Evolutionary conservation across 2,888 invertebrate species (phyloP), one percentile per base, ranked within the genome.

Genomic region (Tuta absoluta): DNA sequence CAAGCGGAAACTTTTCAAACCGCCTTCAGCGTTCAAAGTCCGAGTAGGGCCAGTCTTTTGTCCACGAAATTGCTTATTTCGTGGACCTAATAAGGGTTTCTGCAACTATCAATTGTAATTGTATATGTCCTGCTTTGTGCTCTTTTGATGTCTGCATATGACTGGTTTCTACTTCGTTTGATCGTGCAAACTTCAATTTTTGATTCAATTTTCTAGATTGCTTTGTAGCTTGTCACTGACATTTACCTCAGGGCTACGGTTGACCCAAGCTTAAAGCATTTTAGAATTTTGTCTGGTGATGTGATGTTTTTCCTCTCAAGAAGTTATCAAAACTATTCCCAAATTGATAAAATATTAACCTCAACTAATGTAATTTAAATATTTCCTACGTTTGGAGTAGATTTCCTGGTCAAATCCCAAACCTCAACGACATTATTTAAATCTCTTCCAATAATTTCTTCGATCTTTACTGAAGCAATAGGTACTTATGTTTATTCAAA

Each of bases 51-150:
- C 80, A 77, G 79, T 82, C 88, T 87, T 88, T 91, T 91, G 89
- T 91, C 87, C 86, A 74, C 82, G 69, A 89, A 91, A 91, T 91
- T 88, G 87, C 86, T 88, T 84, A 87, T 89, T 86, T 84, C 81
- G 82, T 83, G 84, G 80, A 79, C 82, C 78, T 89, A 89, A 88
- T 89, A 89, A 86, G 86, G 86, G 86, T 80, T 82, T 82, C 83
- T 79, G 75, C 73, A 89, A 88, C 89, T 89, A 89, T 86, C 84
- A 84, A 85, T 81, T 82, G 84, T 87, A 89, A 89, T 88, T 85
- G 87, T 83, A 79, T 85, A 69, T 67, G 68, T 24, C 12, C 23
- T 21, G 24, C 53, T 49, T 23, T 49, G 11, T 56, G 56, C 79
- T 83, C 85, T 85, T 75, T 91, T 89, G 89, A 89, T 85, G 85